These are phyloP conservation scores for Astatotilapia flaviijosephi DNA, from an alignment of 2,113 vertebrate genomes.

Conservation along the genomic window DNA sequence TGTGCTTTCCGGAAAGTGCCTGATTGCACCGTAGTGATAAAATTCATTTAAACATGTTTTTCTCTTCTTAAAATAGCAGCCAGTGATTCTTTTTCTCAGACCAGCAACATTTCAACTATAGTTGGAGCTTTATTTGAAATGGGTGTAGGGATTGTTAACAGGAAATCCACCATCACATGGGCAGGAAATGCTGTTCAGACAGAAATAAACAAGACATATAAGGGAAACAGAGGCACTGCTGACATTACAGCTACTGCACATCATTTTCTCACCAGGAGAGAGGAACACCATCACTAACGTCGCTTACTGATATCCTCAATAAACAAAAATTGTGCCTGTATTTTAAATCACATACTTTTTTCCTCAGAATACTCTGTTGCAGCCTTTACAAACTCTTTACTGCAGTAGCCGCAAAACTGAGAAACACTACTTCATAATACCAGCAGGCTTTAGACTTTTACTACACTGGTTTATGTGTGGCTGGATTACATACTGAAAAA, in stretches of 20 bases:
- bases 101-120: not conserved
- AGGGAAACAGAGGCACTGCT: not conserved
- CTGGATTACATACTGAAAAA: not conserved
- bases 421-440: not conserved
- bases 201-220: slow-evolving; percentile 45
- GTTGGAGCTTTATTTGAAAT: slow-evolving; percentile 8
- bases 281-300: not conserved
- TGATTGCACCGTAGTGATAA: not conserved
- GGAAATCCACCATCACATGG: slow-evolving; percentile 68
- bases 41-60: not conserved
- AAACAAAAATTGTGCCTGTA: not conserved
- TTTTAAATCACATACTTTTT: not conserved
- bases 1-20: not conserved
- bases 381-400: not conserved
- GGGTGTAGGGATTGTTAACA: slow-evolving; percentile 55
- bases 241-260: not conserved
- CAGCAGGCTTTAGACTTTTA: not conserved
- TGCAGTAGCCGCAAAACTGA: not conserved
- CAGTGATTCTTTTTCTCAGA: not conserved
- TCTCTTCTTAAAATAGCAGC: not conserved
- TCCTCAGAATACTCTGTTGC: not conserved
- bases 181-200: slow-evolving; percentile 69
- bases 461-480: not conserved
- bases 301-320: not conserved
- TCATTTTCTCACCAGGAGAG: not conserved